Evolutionary conservation across 2,888 invertebrate species (phyloP).

Genomic region (Hermodice carunculata): DNA sequence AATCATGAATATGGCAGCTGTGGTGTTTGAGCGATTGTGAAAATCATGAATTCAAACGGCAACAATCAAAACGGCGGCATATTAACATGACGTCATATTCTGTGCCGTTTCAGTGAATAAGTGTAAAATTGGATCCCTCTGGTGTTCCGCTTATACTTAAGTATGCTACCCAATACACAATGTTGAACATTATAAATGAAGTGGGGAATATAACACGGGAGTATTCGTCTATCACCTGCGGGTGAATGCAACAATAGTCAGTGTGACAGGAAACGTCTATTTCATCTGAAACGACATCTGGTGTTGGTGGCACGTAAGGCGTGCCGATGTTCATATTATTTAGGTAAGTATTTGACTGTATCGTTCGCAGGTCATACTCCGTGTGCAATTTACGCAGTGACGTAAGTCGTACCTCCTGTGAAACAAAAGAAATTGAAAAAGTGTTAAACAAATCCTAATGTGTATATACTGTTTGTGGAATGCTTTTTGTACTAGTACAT

Average conservation of each 20-base stretch:
- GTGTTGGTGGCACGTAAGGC: too few species aligned
- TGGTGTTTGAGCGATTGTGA: too few species aligned
- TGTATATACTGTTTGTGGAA: too few species aligned
- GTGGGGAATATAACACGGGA: constrained; percentile 38
- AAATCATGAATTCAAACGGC: too few species aligned
- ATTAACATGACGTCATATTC: too few species aligned
- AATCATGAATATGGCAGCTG: too few species aligned
- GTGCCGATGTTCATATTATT: too few species aligned
- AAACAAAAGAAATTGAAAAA: background rate
- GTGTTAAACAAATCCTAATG: too few species aligned
- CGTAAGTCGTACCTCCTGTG: constrained; percentile 35
- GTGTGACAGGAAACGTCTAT: background rate
- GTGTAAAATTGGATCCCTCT: too few species aligned
- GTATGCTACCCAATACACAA: constrained; percentile 41
- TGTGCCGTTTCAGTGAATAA: too few species aligned
- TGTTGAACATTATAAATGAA: constrained; percentile 34
- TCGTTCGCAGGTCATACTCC: constrained; percentile 32
- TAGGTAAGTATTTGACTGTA: background rate
- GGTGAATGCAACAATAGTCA: constrained; percentile 12
- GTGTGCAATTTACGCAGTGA: constrained; percentile 34
- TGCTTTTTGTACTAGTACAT: too few species aligned
- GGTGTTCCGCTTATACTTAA: constrained; percentile 22
- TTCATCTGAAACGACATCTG: background rate
- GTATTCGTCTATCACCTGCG: constrained; percentile 35
- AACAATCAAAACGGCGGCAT: too few species aligned